Base-by-base conservation (phyloP, 2,888 invertebrate species). In the Dasypogon diadema region DNA sequence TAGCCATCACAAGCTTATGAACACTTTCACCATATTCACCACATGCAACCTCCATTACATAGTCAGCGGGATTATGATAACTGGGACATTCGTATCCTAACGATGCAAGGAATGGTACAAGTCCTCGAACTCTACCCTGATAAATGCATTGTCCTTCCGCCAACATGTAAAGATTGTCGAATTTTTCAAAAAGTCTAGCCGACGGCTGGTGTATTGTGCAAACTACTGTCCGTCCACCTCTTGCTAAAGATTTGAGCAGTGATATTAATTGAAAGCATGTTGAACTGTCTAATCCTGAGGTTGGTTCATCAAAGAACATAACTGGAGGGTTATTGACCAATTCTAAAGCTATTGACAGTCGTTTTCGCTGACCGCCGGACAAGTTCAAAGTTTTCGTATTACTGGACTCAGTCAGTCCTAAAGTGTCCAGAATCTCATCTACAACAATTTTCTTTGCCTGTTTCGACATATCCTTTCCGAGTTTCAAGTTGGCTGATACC, bases 181-280 rank as follows among this genome's bases (percentile, higher is more conserved):
- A 98, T 91, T 96, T 97, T 87, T 98, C 97, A 83, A 98, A 98
- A 58, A 98, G 88, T 81, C 97, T 91, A 37, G 98, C 97, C 80
- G 96, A 96, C 10, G 98, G 98, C 85, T 98, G 98, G 87, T 98
- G 98, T 81, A 98, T 98, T 48, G 97, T 97, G 84, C 97, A 98
- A 79, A 98, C 95, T 78, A 98, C 94, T 26, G 97, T 97, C 79
- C 97, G 90, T 0, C 93, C 92, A 65, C 95, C 95, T 81, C 94
- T 89, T 12, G 97, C 95, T 81, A 98, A 87, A 0, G 93, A 93
- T 87, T 96, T 96, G 83, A 98, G 88, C 82, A 98, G 87, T 77
- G 92, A 93, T 83, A 98, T 92, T 85, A 97, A 94, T 86, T 96
- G 96, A 87, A 95, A 96, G 87, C 97, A 97, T 70, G 97, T 94